Percentiles rank a stretch among this genome's conserved stretches.
Evolutionary conservation across 1,140 invertebrate genomes (phyloP).

Genomic region (Ptiloglossa arizonensis): DNA sequence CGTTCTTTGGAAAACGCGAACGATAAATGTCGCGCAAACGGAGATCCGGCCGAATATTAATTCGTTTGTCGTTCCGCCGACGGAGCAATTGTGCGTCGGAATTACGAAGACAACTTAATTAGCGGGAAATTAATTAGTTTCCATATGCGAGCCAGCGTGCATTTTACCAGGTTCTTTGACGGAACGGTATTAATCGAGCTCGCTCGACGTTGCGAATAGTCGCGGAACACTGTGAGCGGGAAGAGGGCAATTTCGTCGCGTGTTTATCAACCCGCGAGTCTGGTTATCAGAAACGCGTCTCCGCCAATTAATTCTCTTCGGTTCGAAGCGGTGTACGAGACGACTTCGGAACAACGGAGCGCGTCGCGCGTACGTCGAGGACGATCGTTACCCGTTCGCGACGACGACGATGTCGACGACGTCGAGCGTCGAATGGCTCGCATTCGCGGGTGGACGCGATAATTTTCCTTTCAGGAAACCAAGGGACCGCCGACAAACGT

Average conservation of each 20-base stretch:
- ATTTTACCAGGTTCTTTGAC: slow-evolving; percentile 44
- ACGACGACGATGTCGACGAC: no score
- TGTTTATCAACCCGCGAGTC: slow-evolving; percentile 3
- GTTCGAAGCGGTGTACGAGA: no score
- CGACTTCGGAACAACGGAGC: not conserved
- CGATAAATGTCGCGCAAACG: slow-evolving; percentile 30
- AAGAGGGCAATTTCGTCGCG: slow-evolving; percentile 20
- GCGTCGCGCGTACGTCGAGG: no score
- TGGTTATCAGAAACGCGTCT: slow-evolving; percentile 18
- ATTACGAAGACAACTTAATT: slow-evolving; percentile 47
- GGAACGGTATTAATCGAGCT: slow-evolving; percentile 44
- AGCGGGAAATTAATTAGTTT: slow-evolving; percentile 49
- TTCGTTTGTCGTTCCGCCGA: slow-evolving; percentile 38
- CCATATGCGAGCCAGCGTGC: not conserved
- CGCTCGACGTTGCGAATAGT: no score
- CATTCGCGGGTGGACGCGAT: no score
- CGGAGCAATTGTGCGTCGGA: slow-evolving; percentile 25
- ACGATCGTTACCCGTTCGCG: no score
- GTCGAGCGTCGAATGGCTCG: no score
- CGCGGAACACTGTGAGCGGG: not conserved
- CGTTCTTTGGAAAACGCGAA: slow-evolving; percentile 10
- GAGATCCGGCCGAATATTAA: slow-evolving; percentile 21
- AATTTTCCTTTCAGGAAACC: no score
- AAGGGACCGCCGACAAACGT: no score
- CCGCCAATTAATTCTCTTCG: not conserved